These are phyloP conservation scores for Meles meles DNA, from an alignment of 2,113 vertebrate species.

Conservation along the genomic window DNA sequence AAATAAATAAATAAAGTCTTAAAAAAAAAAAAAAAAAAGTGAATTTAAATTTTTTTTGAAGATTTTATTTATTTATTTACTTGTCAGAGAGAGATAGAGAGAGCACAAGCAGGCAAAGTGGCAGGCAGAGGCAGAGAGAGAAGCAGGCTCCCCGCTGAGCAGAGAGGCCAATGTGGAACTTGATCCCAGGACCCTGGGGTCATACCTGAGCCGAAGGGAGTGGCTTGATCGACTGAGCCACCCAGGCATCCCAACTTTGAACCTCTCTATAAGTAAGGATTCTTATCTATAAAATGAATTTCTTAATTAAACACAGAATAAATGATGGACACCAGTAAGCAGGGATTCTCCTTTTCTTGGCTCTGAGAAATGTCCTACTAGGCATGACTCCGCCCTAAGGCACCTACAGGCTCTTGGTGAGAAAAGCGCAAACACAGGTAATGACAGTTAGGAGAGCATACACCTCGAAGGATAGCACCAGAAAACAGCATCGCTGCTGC, in stretches of 20 bases:
- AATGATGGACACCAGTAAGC: not conserved
- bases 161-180: too few species aligned
- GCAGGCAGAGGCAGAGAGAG: too few species aligned
- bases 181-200: too few species aligned
- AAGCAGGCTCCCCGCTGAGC: too few species aligned
- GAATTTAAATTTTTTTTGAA: not conserved
- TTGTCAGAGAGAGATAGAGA: too few species aligned
- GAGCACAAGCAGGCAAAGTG: too few species aligned
- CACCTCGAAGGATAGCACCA: not conserved
- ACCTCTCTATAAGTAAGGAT: not conserved
- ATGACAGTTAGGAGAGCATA: not conserved
- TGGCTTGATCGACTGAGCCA: too few species aligned
- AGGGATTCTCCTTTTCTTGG: not conserved
- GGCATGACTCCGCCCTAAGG: not conserved
- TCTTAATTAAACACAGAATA: not conserved
- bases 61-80: too few species aligned
- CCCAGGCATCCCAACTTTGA: not conserved
- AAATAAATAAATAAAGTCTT: too few species aligned
- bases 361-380: not conserved
- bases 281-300: not conserved
- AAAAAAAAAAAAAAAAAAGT: too few species aligned
- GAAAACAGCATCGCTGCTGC: not conserved
- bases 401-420: not conserved
- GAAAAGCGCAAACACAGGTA: not conserved
- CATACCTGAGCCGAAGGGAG: too few species aligned